Base-by-base conservation (phyloP, 1,140 invertebrate genomes). In the Temnothorax curvispinosus region DNA sequence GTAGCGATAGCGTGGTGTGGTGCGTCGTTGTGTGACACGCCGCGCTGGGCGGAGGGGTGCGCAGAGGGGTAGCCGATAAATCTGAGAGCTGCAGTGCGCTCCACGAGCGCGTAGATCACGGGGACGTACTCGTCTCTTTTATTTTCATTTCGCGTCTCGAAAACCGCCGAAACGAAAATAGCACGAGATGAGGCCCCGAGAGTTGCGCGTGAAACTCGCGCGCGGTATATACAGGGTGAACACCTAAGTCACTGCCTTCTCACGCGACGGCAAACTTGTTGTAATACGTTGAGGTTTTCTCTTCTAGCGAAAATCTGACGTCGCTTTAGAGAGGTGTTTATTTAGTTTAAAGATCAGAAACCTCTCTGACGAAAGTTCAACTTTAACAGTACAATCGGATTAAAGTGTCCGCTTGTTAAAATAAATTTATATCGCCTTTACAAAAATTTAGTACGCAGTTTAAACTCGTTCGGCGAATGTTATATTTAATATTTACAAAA, bases 121-220 rank as follows among this genome's bases (percentile, higher is more conserved):
- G 80, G 60, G 41, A 67, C 56, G 54, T 71, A 78, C 60, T 87
- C 47, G 54, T 71, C 64, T 87, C 56, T 90, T 88, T 91, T 92
- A 85, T 90, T 87, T 90, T 90, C 87, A 88, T 90, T 90, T 86
- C 75, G 75, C 76, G 81, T 86, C 87, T 87, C 90, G 89, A 86
- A 91, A 92, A 89, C 81, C 87, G 85, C 82, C 91, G 88, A 91
- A 89, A 92, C 89, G 90, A 92, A 92, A 92, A 92, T 92, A 92
- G 90, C 91, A 77, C 27, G 62, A 64, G 78, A 67, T 75, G 71
- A 86, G 81, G 81, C 80, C 82, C 64, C 65, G 77, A 67, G 60
- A 47, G 41, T 52, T 75, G 56, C n/a, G 72, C 44, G 78, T 52
- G 81, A n/a, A 69, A 50, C 65, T 27, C 65, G n/a, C 65, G 50